Conservation (phyloP, 1,140 invertebrate species). For the Odontomachus brunneus region DNA sequence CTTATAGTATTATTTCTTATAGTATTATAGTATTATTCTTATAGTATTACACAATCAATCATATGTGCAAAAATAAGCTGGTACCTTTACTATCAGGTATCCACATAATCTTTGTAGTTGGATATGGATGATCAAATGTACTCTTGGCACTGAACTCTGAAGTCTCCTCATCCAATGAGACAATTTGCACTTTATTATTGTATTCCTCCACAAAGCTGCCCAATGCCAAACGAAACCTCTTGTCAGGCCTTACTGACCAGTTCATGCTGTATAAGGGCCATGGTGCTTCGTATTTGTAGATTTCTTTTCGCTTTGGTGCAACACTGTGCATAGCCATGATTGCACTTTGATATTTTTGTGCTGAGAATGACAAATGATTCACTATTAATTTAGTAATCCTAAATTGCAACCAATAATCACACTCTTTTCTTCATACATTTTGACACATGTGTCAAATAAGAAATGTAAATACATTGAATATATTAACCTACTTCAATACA, state of each 20-base stretch:
- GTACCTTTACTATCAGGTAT: slow-evolving; percentile 99
- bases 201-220: slow-evolving; percentile 99
- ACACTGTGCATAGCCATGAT: slow-evolving; percentile 85
- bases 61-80: too few species aligned
- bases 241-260: slow-evolving; percentile 99
- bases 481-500: too few species aligned
- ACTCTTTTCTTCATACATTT: too few species aligned
- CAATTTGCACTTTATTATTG: slow-evolving; percentile 99
- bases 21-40: too few species aligned
- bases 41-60: too few species aligned
- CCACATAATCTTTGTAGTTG: slow-evolving; percentile 99
- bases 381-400: slow-evolving; percentile 17
- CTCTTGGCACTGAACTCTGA: slow-evolving; percentile 98
- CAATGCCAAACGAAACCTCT: slow-evolving; percentile 97
- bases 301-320: slow-evolving; percentile 90
- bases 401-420: too few species aligned
- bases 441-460: too few species aligned
- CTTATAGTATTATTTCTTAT: too few species aligned
- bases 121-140: slow-evolving; percentile 99
- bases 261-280: slow-evolving; percentile 99
- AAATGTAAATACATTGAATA: too few species aligned
- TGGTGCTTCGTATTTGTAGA: slow-evolving; percentile 98
- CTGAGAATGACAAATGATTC: slow-evolving; percentile 15
- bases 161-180: slow-evolving; percentile 99
- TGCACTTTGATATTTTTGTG: background rate